These are phyloP conservation scores for Euphonia xanthogaster DNA, from an alignment of 2,797 vertebrate genomes.

Conservation along the genomic window DNA sequence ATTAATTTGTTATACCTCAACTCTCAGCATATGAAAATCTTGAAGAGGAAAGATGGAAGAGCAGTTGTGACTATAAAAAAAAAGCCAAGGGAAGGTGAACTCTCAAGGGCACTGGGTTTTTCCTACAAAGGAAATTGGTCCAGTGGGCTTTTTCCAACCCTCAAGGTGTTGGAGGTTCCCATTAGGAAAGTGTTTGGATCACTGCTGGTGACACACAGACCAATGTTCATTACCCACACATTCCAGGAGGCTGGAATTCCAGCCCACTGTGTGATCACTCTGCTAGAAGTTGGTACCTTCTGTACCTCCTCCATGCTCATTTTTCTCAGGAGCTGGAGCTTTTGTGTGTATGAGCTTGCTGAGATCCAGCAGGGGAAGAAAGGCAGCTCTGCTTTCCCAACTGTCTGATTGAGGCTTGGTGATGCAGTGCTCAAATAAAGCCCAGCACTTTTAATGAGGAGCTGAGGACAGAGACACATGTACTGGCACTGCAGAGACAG, in stretches of 20 bases:
- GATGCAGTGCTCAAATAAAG: constrained; percentile 77
- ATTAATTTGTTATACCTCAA: not conserved
- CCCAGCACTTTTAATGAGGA: constrained; percentile 82
- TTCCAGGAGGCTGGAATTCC: constrained; percentile 9
- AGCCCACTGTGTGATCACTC: constrained; percentile 19
- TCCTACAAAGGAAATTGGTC: not conserved
- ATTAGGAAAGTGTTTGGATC: constrained; percentile 54
- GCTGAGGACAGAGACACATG: constrained; percentile 81
- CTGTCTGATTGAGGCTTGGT: constrained; percentile 65
- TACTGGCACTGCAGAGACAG: constrained; percentile 74
- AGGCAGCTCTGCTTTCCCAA: constrained; percentile 30
- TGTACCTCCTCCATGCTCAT: not conserved
- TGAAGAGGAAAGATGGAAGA: not conserved
- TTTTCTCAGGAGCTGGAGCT: not conserved
- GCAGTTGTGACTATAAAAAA: not conserved
- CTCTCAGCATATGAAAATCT: constrained; percentile 13
- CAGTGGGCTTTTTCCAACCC: not conserved
- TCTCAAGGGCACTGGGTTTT: not conserved
- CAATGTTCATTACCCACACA: not conserved
- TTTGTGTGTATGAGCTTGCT: constrained; percentile 23
- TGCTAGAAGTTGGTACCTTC: not conserved
- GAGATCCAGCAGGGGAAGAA: constrained; percentile 33
- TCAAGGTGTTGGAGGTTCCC: constrained; percentile 49
- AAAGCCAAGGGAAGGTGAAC: not conserved
- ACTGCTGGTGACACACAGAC: constrained; percentile 10